These are phyloP conservation scores for Habrosyne pyritoides DNA, from an alignment of 2,888 invertebrate species.

Conservation along the genomic window DNA sequence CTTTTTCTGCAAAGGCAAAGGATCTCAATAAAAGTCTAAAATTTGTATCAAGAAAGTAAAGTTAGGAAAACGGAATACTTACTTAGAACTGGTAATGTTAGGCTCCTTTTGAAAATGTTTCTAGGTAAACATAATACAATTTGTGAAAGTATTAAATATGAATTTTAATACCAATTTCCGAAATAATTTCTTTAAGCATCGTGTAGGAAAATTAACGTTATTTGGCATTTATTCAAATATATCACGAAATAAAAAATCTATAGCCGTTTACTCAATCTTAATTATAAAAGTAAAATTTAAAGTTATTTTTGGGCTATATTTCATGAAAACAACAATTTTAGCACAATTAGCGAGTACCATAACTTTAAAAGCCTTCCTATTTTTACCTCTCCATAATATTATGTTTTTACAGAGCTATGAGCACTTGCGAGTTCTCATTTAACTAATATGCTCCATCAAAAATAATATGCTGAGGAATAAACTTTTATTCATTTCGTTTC, in stretches of 20 bases:
- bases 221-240: background rate
- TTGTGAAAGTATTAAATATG: background rate
- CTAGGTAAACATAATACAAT: background rate
- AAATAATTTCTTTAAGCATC: no score
- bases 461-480: background rate
- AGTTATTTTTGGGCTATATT: background rate
- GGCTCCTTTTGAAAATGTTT: background rate
- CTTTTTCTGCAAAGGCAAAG: background rate
- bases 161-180: background rate
- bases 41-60: background rate
- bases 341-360: background rate
- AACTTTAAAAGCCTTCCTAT: background rate
- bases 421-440: background rate
- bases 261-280: no score
- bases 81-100: background rate
- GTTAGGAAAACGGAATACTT: background rate
- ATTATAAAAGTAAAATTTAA: no score
- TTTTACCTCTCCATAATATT: background rate
- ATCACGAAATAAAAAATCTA: no score
- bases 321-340: background rate
- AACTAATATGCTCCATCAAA: background rate
- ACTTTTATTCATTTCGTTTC: background rate
- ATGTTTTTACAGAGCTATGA: background rate
- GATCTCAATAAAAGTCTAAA: conserved; percentile 3
- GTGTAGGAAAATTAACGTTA: no score